Evolutionary conservation across 2,113 vertebrate genomes (phyloP), one percentile per base, ranked within the genome.

Genomic region (Microcebus jonahi): DNA sequence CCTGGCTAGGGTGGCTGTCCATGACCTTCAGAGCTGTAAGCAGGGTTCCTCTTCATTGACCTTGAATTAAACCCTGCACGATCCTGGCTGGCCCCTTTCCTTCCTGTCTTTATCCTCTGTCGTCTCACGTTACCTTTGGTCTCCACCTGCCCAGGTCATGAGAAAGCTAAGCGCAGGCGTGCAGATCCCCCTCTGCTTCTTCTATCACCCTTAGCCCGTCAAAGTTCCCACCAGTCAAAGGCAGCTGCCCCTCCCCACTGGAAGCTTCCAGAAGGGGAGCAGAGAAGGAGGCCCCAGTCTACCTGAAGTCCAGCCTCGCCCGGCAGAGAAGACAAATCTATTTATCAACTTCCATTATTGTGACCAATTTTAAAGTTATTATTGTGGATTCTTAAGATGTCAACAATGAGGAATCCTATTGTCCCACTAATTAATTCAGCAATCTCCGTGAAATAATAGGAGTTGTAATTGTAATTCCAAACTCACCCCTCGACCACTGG

Each of bases 351-450:
- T 95, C 88, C 59, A 63, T 94, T 92, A 84, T 50, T 79, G 48
- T 68, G 85, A 90, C 87, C 45, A 85, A 97, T 97, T 97, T 70
- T 87, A 61, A 97, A 98, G 97, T 97, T 97, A 98, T 95, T 86
- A 97, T 85, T 98, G 87, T 84, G 34, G 97, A 88, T 97, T 97
- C 98, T 98, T 97, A 98, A 98, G 97, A 97, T n/a, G n/a, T 97
- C 98, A 97, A 97, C 96, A 98, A 86, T 42, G 97, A 98, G 96
- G 86, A 90, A 97, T 96, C 97, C 97, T 85, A 97, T 98, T 98
- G 98, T 98, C 97, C 96, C 97, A 91, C 98, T 98, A 98, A 98
- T 98, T 98, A 98, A 98, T 98, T 98, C 96, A 0, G 97, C 98
- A 97, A 98, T 98, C 98, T 98, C 94, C 39, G 89, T 90, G 97